Evolutionary conservation across 1,140 invertebrate species (phyloP), one percentile per base, ranked within the genome.

Genomic region (Spodoptera litura): DNA sequence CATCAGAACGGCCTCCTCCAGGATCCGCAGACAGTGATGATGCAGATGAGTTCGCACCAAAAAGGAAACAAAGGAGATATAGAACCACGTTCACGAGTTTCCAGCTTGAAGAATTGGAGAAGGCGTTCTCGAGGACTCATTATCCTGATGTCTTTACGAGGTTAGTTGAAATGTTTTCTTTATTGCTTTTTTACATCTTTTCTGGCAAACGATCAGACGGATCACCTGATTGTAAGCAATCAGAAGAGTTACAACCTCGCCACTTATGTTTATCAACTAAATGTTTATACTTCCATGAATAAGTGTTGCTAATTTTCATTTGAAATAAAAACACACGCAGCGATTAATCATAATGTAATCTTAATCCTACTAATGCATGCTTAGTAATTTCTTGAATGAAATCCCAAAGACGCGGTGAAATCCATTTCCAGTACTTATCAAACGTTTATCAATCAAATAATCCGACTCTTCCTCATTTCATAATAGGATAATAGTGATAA

Each of bases 91-190:
- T 99, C 94, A 99, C 98, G 8, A 98, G 98, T 87, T 99, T 98
- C 90, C 98, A 99, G 93, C 95, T 99, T 72, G 99, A 99, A 90
- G 99, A 99, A 94, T 95, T 99, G 79, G 99, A 99, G 92, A 99
- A 99, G 93, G 98, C 98, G 0, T 99, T 99, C 94, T 97, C 98
- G 0, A 96, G 98, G 85, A 99, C 99, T 4, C 99, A 99, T 94
- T 99, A 99, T 95, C 99, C 99, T 20, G 99, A 99, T 94, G 99
- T 99, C 0, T 99, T 99, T 95, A 99, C 98, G 27, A 97, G 99
- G 97, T 99, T 51, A 82, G 85, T 72, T 15, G 5, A 20, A 59
- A 64, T 73, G 11, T 53, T 49, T 44, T 44, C 1, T 44, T 44
- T 44, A 6, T 31, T 31, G 20, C 20, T 20, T 1, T 20, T 20